Evolutionary conservation across 2,797 vertebrate genomes (phyloP).

Genomic region (Eurystomus glaucurus): DNA sequence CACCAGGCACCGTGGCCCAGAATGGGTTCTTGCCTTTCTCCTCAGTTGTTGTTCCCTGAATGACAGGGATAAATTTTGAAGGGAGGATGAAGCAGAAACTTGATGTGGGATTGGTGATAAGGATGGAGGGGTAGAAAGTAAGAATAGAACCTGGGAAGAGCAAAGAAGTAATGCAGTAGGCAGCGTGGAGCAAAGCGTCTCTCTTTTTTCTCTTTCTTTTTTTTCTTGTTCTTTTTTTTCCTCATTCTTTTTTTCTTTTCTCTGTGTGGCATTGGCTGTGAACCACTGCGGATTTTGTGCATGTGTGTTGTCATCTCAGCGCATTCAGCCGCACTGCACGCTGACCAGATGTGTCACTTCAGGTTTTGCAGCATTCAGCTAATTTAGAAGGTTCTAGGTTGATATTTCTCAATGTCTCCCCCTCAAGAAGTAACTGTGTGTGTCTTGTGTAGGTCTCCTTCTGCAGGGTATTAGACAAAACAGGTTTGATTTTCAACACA

Average conservation of each 20-base stretch:
- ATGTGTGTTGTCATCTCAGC: not conserved
- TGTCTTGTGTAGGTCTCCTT: not conserved
- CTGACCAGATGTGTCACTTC: not conserved
- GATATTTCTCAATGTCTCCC: not conserved
- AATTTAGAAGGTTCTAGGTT: not conserved
- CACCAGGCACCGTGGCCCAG: not conserved
- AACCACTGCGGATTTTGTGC: not conserved
- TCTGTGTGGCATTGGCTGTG: not conserved
- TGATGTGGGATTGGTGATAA: not conserved
- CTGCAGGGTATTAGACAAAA: not conserved
- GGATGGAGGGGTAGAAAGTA: not conserved
- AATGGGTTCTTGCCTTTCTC: not conserved
- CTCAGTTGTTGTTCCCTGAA: not conserved
- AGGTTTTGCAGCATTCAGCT: not conserved
- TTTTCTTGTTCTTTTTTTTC: too few relatives aligned
- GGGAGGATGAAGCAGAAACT: not conserved
- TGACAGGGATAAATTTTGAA: not conserved
- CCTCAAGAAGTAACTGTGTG: not conserved
- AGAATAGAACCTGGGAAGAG: not conserved
- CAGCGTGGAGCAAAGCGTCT: not conserved
- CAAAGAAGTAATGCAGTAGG: not conserved
- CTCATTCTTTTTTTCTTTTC: accelerated
- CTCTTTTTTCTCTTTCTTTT: accelerated
- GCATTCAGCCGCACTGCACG: not conserved
- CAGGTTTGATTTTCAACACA: not conserved